Conservation (phyloP, 2,888 invertebrate species). For the Helleia helle region DNA sequence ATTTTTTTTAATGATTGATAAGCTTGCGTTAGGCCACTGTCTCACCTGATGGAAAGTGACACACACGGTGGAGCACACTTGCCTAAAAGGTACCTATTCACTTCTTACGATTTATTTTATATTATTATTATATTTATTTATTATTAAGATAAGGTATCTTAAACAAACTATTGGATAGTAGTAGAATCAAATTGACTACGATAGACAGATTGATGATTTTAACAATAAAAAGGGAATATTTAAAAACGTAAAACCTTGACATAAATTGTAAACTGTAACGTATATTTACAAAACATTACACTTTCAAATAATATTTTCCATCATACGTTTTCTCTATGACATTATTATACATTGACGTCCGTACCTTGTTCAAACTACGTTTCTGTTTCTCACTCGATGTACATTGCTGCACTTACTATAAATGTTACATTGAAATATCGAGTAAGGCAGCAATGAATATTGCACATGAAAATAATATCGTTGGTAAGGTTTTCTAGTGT, state of each 20-base stretch:
- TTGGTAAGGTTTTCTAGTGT: background rate
- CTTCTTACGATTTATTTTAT: no score
- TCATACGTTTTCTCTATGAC: constrained; percentile 5
- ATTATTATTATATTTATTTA: no score
- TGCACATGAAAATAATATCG: constrained; percentile 13
- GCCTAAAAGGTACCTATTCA: no score
- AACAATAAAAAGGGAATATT: no score
- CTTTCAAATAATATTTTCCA: background rate
- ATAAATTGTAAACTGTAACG: background rate
- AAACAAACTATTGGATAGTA: no score
- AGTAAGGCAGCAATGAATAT: constrained; percentile 22
- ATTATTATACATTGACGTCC: constrained; percentile 26
- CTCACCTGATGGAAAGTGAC: no score
- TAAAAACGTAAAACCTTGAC: background rate
- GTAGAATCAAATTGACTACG: no score
- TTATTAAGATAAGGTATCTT: no score
- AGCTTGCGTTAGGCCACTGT: no score
- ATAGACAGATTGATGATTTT: no score
- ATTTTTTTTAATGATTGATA: no score
- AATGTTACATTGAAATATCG: background rate
- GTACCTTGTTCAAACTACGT: constrained; percentile 11
- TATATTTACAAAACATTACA: background rate
- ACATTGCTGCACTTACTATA: constrained; percentile 14
- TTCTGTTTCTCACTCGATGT: background rate
- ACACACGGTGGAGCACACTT: no score